Evolutionary conservation across 2,113 vertebrate genomes (phyloP).

Genomic region (Pontoporia blainvillei): DNA sequence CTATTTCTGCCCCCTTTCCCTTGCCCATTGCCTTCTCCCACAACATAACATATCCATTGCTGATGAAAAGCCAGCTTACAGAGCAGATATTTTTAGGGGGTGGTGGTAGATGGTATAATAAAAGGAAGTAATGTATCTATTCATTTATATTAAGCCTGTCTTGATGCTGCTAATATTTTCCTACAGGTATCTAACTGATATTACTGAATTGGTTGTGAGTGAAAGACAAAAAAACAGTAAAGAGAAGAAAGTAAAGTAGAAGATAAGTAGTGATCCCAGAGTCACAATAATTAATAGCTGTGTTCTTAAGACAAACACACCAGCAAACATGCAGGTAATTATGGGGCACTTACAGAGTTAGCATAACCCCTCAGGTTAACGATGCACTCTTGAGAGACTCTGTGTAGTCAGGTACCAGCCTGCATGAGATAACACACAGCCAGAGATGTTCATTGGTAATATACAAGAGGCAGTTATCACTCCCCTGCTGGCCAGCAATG

Average conservation of each 20-base stretch:
- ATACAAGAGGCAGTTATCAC: not conserved
- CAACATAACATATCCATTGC: not conserved
- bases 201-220: not conserved
- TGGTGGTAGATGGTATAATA: not conserved
- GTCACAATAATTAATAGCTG: constrained; percentile 52
- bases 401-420: constrained; percentile 12
- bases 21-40: not conserved
- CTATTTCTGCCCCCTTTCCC: not conserved
- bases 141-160: not conserved
- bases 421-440: not conserved
- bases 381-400: constrained; percentile 21
- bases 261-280: not conserved
- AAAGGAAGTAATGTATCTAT: not conserved
- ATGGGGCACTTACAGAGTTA: constrained; percentile 23
- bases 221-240: constrained; percentile 8
- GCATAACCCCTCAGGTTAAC: constrained; percentile 6
- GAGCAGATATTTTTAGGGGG: not conserved
- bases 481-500: not conserved
- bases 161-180: not conserved
- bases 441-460: not conserved
- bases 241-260: not conserved
- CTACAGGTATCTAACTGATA: not conserved
- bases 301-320: constrained; percentile 33
- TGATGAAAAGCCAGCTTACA: constrained; percentile 11
- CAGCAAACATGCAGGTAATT: constrained; percentile 56